Evolutionary conservation across 2,113 vertebrate genomes (phyloP), one percentile per base, ranked within the genome.

Genomic region (Xenopus tropicalis): DNA sequence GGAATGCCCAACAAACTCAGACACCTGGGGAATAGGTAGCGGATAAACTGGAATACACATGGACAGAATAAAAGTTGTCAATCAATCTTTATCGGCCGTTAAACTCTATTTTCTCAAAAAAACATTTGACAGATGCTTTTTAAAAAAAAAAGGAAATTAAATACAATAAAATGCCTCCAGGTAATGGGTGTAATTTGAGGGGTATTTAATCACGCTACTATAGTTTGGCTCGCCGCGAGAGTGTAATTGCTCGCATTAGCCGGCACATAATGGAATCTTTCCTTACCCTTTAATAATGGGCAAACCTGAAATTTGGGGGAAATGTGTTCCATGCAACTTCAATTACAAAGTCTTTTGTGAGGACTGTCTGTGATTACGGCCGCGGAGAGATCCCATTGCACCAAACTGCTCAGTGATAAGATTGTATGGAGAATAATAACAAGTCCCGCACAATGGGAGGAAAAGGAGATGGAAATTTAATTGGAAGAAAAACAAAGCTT

Each of bases 391-490:
- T 23, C 57, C 57, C 22, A 23, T 59, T 23, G 22, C 57, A 59
- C 57, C 57, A 23, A 59, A 59, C 57, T 23, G 57, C 57, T 23
- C 19, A 65, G 17, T 44, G 62, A 65, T 65, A 43, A 42, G 62
- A 65, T 65, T 65, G 62, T 44, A 20, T 21, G 19, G 17, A n/a
- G 20, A 65, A 65, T 42, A 16, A 42, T 44, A 43, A 65, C 62
- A 65, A 65, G 62, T 20, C 29, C 4, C 0, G 11, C 62, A 65
- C 62, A 65, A 65, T 44, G 61, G 25, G 23, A 65, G 62, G 62
- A 65, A 65, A 65, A 37, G 37, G 25, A 65, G 62, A 65, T 65
- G 37, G 62, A 44, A 65, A 29, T n/a, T 37, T 43, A 22, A 58
- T 5, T 22, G 20, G 42, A 44, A 44, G 42, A 44, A 65, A 44